Base-by-base conservation (phyloP, 2,888 invertebrate species). In the Pandemis cinnamomeana region DNA sequence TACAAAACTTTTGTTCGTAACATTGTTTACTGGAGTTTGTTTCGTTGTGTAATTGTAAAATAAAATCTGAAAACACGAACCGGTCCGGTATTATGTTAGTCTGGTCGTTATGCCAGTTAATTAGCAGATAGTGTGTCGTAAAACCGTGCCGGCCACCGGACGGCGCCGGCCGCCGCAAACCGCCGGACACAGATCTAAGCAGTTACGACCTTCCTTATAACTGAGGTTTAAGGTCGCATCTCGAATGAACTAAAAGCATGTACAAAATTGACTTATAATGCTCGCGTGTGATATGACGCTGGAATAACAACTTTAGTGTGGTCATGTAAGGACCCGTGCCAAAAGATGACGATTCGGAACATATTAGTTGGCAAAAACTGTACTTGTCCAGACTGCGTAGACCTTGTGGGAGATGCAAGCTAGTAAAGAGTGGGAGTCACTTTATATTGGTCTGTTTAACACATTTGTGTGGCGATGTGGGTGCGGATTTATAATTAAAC, bases 401-500 rank as follows among this genome's bases (percentile, higher is more conserved):
- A 60, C 7, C n/a, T 46, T n/a, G 10, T 58, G 58, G 58, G 27
- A 27, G 7, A 27, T 27, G 27, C 3, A 27, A 55, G 10, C 11
- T 11, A 20, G 27, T 27, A 11, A 11, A 58, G 27, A 4, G 20
- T 58, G 11, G 58, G 10, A 7, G 58, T 27, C 27, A 10, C 4
- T 20, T 58, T 58, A 58, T 10, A 11, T n/a, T 58, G 27, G 58
- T 58, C 58, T 46, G 11, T 64, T 46, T 64, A 46, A 41, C 63
- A 20, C 46, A 64, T 44, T 60, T 42, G 61, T 42, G 61, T 7
- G 42, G 61, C 42, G 41, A 61, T 61, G n/a, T 41, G 61, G 41
- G 41, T 61, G 63, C 11, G 63, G 63, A 46, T 64, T 64, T 53
- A 67, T 55, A 72, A 72, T 72, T 72, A 72, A 72, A 53, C 42